These are phyloP conservation scores for Zoanthus solanderi DNA, from an alignment of 92 coral and sea anemone genomes.

Conservation along the genomic window DNA sequence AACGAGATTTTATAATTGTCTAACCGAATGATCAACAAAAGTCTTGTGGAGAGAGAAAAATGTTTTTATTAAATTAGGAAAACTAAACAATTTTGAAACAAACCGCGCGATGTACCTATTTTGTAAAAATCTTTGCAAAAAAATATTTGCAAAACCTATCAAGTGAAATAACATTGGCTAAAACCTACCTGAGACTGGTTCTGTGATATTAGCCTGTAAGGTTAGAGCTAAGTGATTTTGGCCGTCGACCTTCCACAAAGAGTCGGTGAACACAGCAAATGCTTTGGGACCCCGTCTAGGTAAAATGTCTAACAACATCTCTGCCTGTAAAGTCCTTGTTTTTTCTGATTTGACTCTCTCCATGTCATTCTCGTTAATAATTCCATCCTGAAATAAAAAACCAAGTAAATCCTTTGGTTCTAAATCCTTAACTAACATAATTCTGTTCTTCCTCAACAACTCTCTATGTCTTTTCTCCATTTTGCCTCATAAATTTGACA, in stretches of 20 bases:
- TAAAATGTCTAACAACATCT: conserved; percentile 76
- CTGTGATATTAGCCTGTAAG: conserved; percentile 58
- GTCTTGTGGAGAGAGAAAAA: too few relatives aligned
- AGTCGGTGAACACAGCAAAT: conserved; percentile 77
- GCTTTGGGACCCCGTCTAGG: conserved; percentile 88
- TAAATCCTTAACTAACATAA: conserved; percentile 72
- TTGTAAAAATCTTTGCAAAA: too few relatives aligned
- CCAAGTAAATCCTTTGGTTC: conserved; percentile 76
- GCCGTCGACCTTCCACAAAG: conserved; percentile 69
- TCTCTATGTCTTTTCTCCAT: conserved; percentile 56
- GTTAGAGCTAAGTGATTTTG: conserved; percentile 79
- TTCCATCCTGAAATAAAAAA: conserved; percentile 78
- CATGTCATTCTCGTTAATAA: conserved; percentile 74
- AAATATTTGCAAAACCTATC: background rate
- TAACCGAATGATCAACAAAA: too few relatives aligned
- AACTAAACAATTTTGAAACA: too few relatives aligned
- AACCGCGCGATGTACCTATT: too few relatives aligned
- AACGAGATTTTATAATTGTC: too few relatives aligned
- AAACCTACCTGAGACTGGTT: conserved; percentile 6
- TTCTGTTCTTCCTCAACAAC: conserved; percentile 78
- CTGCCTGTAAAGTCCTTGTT: conserved; percentile 77
- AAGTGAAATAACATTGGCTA: background rate
- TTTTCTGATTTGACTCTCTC: conserved; percentile 66
- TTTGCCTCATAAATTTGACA: background rate
- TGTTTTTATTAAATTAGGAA: too few relatives aligned